Evolutionary conservation across 2,888 invertebrate genomes (phyloP), one percentile per base, ranked within the genome.

Genomic region (Leptodirus hochenwartii): DNA sequence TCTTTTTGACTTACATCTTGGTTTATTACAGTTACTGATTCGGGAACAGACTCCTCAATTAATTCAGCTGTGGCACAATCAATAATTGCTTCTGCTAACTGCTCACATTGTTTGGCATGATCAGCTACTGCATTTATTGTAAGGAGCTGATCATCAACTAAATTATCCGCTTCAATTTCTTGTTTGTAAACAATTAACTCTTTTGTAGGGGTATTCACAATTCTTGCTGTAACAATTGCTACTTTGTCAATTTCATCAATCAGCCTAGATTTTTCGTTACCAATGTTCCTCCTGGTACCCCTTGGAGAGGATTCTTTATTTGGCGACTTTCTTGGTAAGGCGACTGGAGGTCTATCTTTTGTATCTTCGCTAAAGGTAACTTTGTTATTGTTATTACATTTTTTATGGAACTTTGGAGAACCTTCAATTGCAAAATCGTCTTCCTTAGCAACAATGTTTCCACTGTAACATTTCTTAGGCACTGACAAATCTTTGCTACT

Each of bases 31-130:
- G 31, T 20, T 13, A 29, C 24, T 30, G 41, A 43, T 24, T 41
- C 41, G 13, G 39, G 27, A 29, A 37, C 40, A 23, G 41, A 27
- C 30, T 47, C 47, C 10, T 40, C 41, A 24, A 49, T 39, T 20
- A 49, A 35, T 29, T 49, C 46, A 1, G 37, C 9, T 20, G n/a
- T n/a, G 4, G 37, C 29, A 13, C 46, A 49, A 29, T 51, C 50
- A 9, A 51, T 48, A 0, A 57, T 57, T 13, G 58, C 56, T 27
- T 59, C 46, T 3, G 61, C 39, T 32, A 61, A 45, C 37, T 62
- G 58, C 22, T 60, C 59, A 39, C 62, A 62, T 22, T 58, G 47
- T 31, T 58, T 60, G 3, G 59, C 57, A 3, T 58, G 58, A 36
- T 59, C 56, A 1, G 60, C 58, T 0, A 56, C 58, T 0, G 54